Base-by-base conservation (phyloP, 2,888 invertebrate species). In the Tuta absoluta region DNA sequence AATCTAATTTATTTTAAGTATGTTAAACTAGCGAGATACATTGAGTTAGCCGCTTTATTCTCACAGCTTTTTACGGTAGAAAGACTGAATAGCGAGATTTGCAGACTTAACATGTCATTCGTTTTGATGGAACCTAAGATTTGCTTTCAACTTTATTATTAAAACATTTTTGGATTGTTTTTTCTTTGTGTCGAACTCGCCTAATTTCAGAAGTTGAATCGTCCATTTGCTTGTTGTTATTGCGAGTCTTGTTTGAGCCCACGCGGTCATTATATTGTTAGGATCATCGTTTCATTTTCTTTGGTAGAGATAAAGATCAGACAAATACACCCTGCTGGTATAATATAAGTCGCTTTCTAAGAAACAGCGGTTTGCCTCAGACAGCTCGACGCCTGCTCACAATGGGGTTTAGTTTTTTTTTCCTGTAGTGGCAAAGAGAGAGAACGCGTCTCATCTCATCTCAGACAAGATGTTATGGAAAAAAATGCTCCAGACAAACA, bases 371-470 rank as follows among this genome's bases (percentile, higher is more conserved):
- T 73, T 71, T 76, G 79, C 68, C 75, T 81, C 89, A 91, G 91
- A 91, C 91, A 80, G 91, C 89, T 81, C 88, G 91, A 82, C 91
- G 91, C 90, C 86, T 85, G 75, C 72, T 78, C 79, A 90, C 89
- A 90, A 90, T 87, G 79, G 87, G 73, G 73, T 77, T 79, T 73
- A 74, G 78, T 80, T 89, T 89, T 82, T 57, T 89, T 85, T 85
- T 79, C 76, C 75, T 71, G 67, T 71, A 74, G 77, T 82, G 79
- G 81, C 79, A 77, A 79, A 76, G 78, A 79, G 76, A 76, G 78
- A 79, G 76, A 79, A 85, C 83, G 77, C 81, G 81, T 80, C 82
- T 81, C 79, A 78, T 75, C 76, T 33, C 33, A 33, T 7, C 33
- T 33, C 33, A 33, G 33, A 33, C 80, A 76, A 77, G 76, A 81